A percentile compares a stretch with the other conserved stretches of the same genome.
Evolutionary conservation across 1,140 invertebrate genomes (phyloP).

Genomic region (Drosophila repletoides): DNA sequence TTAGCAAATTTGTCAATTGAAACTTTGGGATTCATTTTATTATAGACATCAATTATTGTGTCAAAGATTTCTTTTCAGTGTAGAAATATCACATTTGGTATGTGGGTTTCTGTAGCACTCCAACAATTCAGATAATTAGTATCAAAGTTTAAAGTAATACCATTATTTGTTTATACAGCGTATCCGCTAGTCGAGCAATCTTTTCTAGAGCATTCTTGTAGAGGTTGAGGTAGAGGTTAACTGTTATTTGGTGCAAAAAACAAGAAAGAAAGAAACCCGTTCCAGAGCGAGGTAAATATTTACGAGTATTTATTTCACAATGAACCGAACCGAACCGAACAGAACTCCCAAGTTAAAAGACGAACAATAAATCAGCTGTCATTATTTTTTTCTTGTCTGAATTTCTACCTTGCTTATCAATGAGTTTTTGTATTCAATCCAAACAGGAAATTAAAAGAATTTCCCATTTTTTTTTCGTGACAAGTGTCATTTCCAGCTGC

Average conservation of each 20-base stretch:
- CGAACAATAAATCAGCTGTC: conserved; percentile 54
- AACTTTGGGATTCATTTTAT: too few species aligned
- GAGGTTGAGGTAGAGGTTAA: conserved; percentile 52
- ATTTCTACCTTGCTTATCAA: conserved; percentile 24
- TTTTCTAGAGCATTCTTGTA: too few species aligned
- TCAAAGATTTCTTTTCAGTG: too few species aligned
- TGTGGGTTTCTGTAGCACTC: too few species aligned
- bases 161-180: too few species aligned
- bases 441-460: conserved; percentile 61
- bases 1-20: too few species aligned
- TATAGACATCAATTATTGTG: too few species aligned
- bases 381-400: background rate
- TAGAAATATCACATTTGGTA: too few species aligned
- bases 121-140: too few species aligned
- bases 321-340: background rate
- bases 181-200: too few species aligned
- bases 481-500: conserved; percentile 27
- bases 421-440: conserved; percentile 12
- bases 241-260: conserved; percentile 34
- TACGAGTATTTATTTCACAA: conserved; percentile 30
- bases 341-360: conserved; percentile 12
- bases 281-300: conserved; percentile 36
- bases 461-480: conserved; percentile 35
- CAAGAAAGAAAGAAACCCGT: conserved; percentile 42
- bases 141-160: too few species aligned